Evolutionary conservation across 53 echinoderm and acorn worm genomes (phyloP), one percentile per base, ranked within the genome.

Genomic region (Crossaster papposus): DNA sequence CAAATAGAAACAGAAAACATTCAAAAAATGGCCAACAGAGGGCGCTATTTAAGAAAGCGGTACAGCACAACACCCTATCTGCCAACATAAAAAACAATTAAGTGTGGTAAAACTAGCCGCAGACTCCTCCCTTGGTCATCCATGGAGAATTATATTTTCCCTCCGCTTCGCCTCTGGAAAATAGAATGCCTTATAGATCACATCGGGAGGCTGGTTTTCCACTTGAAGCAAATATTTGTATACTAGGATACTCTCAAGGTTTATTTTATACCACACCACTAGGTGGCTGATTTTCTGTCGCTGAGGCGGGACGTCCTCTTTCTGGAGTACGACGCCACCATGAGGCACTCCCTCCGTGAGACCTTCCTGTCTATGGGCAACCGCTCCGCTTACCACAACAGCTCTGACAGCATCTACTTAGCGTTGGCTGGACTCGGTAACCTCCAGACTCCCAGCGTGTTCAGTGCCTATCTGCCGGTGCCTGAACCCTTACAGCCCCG

Each of bases 361-460:
- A 98, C 98, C 12, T 94, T 96, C 65, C 94, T 98, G 30, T 96
- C 98, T 11, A 98, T 96, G n/a, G 92, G 86, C 77, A 98, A 98
- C 74, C 90, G 90, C 0, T 14, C 68, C 24, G 98, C 90, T 0
- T 94, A 92, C 83, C 82, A 74, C 17, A 93, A 86, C 51, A 92
- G 96, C 68, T 93, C 96, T n/a, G 91, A 90, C 64, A 98, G 94
- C 83, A 94, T 98, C 82, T 81, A 86, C 44, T 77, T 81, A 18
- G 94, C 95, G 64, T 88, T 96, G 14, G 86, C 95, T 30, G 91
- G 83, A 26, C 79, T 97, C n/a, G 93, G 95, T 58, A 97, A 95
- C 70, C 78, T 95, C 22, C 97, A 97, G 76, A 62, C 73, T 37
- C 94, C 97, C 2, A 91, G 94, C 13, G 83, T 94, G n/a, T 95